Conservation (phyloP, 2,888 invertebrate genomes). For the Lysandra bellargus region DNA sequence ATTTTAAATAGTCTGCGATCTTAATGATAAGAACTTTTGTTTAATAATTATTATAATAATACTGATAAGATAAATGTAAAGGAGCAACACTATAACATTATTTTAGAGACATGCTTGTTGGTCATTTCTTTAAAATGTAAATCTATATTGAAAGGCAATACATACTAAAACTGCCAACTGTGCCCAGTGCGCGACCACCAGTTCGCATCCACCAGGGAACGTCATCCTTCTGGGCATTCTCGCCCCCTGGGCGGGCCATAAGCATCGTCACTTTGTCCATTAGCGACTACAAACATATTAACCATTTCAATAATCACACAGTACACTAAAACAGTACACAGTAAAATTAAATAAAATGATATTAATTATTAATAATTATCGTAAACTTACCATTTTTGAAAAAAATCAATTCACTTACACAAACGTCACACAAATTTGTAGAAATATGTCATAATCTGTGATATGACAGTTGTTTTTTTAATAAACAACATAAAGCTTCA, state of each 20-base stretch:
- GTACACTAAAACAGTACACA: neutral
- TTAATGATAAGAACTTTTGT: constrained; percentile 32
- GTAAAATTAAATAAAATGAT: constrained; percentile 44
- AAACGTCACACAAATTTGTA: constrained; percentile 53
- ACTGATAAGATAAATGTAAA: constrained; percentile 42
- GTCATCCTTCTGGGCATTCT: constrained; percentile 88
- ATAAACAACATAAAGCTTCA: too few species aligned
- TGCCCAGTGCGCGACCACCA: constrained; percentile 90
- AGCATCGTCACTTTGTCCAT: constrained; percentile 89
- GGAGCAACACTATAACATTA: neutral
- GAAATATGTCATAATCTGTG: neutral
- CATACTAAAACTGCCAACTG: constrained; percentile 91
- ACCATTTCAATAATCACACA: constrained; percentile 46
- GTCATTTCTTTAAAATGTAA: neutral
- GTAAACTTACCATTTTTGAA: constrained; percentile 70
- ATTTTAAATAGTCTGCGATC: neutral
- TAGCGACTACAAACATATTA: constrained; percentile 82
- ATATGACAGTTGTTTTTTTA: neutral
- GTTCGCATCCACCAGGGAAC: constrained; percentile 95
- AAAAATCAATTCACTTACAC: constrained; percentile 75
- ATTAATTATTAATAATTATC: constrained; percentile 38
- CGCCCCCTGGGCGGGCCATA: constrained; percentile 90
- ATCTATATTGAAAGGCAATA: constrained; percentile 48
- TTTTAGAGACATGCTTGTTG: neutral
- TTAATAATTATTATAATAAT: constrained; percentile 39